A percentile compares a stretch with the other conserved stretches of the same genome.
Evolutionary conservation across 2,113 vertebrate species (phyloP).

Genomic region (Balaenoptera acutorostrata): DNA sequence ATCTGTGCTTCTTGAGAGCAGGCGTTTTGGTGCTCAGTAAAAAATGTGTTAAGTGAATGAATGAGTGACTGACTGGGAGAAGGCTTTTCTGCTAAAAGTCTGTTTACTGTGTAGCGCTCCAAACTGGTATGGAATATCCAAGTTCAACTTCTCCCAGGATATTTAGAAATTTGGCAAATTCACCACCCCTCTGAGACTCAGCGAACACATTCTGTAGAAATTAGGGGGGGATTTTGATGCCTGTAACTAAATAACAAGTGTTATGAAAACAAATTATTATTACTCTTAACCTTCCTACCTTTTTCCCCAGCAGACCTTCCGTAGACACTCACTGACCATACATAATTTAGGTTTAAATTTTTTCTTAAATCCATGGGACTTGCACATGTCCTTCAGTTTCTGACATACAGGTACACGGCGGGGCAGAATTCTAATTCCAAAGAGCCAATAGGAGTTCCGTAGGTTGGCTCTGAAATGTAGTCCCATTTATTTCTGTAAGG

Average conservation of each 20-base stretch:
- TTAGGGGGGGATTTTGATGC: background rate
- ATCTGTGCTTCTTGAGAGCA: background rate
- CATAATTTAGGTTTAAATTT: background rate
- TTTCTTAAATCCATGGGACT: background rate
- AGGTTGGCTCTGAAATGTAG: background rate
- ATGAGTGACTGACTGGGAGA: background rate
- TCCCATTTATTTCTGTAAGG: background rate
- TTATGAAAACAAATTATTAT: conserved; percentile 4
- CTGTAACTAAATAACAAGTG: background rate
- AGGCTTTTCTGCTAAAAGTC: background rate
- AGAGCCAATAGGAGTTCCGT: background rate
- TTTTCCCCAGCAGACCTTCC: background rate
- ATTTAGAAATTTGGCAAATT: background rate
- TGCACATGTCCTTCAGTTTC: background rate
- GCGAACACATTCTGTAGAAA: background rate
- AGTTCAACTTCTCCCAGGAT: background rate
- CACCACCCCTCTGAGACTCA: background rate
- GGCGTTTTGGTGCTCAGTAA: background rate
- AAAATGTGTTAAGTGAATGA: background rate
- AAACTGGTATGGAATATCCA: background rate
- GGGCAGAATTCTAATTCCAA: background rate
- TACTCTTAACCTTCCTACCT: background rate
- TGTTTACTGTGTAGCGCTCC: background rate
- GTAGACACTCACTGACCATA: background rate
- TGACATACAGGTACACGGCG: background rate